Percentiles rank a stretch among this genome's conserved stretches.
Conservation (phyloP, 2,797 vertebrate species). For the Gallinago stenura region DNA sequence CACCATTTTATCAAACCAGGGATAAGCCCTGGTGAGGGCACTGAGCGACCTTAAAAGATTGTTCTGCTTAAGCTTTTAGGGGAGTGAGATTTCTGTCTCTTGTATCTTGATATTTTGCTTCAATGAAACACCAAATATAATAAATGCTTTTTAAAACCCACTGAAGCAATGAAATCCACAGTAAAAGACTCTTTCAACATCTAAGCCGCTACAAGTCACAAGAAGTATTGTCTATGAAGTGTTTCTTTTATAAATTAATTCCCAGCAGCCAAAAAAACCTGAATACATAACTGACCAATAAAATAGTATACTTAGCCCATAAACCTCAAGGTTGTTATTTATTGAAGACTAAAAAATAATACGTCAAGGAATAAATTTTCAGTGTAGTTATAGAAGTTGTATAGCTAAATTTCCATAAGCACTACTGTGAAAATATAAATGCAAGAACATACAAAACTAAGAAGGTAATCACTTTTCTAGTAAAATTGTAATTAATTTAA, state of each 20-base stretch:
- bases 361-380: constrained; percentile 34
- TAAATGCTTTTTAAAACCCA: not conserved
- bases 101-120: not conserved
- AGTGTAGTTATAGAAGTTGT: not conserved
- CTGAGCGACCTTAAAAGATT: not conserved
- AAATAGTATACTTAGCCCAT: not conserved
- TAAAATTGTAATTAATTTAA: constrained; percentile 21
- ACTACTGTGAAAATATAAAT: not conserved
- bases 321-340: constrained; percentile 48
- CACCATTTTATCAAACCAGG: not conserved
- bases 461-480: not conserved
- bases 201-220: not conserved
- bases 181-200: constrained; percentile 21
- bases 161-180: not conserved
- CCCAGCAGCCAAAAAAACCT: not conserved
- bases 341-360: constrained; percentile 44
- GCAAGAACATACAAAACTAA: not conserved
- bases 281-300: not conserved
- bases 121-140: not conserved
- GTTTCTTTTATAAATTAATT: constrained; percentile 57
- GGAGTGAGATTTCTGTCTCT: not conserved
- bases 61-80: not conserved
- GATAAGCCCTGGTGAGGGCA: not conserved
- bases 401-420: not conserved
- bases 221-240: constrained; percentile 3